Percentiles rank a stretch among this genome's conserved stretches.
These are phyloP conservation scores for Sebastes kiyomatsui DNA, from an alignment of 2,797 vertebrate species.

Conservation along the genomic window DNA sequence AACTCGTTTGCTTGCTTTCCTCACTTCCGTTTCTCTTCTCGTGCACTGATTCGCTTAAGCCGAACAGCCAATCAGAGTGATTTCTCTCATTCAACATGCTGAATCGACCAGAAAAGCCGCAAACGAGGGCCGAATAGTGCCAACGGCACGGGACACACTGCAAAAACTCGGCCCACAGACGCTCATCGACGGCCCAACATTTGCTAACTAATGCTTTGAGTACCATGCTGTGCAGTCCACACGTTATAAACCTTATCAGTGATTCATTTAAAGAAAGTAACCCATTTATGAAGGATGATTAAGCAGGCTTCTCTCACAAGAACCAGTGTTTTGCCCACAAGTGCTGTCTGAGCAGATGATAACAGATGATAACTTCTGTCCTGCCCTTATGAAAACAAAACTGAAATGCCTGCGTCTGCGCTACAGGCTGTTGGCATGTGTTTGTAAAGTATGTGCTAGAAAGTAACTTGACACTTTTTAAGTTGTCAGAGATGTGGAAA, in stretches of 20 bases:
- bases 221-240: not conserved
- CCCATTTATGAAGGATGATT: not conserved
- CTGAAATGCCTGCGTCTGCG: not conserved
- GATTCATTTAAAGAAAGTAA: constrained; percentile 1
- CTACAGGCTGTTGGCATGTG: constrained; percentile 18
- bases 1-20: too few species aligned
- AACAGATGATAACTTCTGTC: constrained; percentile 12
- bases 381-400: constrained; percentile 13
- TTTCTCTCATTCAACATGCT: too few species aligned
- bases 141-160: not conserved
- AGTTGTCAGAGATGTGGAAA: constrained; percentile 23
- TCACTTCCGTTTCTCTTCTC: too few species aligned
- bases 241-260: not conserved
- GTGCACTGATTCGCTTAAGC: too few species aligned
- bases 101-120: too few species aligned
- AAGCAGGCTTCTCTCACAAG: not conserved
- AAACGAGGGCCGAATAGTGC: not conserved
- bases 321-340: constrained; percentile 17
- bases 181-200: not conserved
- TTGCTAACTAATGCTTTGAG: not conserved
- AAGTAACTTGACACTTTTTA: constrained; percentile 26
- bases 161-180: not conserved
- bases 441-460: constrained; percentile 17
- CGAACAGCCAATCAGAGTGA: too few species aligned
- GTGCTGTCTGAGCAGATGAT: not conserved